These are phyloP conservation scores for Hydraecia micacea DNA, from an alignment of 2,888 invertebrate species.

Conservation along the genomic window DNA sequence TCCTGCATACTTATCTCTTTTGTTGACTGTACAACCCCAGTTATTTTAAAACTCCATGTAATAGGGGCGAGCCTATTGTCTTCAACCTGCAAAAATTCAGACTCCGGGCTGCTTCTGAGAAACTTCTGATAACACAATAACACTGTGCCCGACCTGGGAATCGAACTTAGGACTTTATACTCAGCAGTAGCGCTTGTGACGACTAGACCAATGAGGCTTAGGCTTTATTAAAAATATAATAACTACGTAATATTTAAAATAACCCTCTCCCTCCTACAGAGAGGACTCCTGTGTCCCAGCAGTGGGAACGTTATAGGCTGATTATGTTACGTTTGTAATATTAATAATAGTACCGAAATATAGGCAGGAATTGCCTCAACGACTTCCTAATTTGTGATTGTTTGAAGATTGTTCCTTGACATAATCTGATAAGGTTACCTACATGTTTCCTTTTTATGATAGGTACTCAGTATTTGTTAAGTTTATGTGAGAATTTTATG, in stretches of 20 bases:
- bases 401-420: constrained; percentile 48
- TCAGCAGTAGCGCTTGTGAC: background rate
- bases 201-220: background rate
- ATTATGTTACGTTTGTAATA: background rate
- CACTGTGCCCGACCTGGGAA: background rate
- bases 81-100: too few relatives aligned
- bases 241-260: background rate
- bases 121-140: background rate
- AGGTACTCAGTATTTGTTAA: background rate
- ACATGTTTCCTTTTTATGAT: constrained; percentile 7
- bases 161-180: background rate
- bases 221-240: background rate
- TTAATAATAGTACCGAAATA: background rate
- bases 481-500: constrained; percentile 41
- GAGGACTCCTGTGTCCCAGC: background rate
- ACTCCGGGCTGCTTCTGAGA: background rate
- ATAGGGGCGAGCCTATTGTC: too few relatives aligned
- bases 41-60: too few relatives aligned
- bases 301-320: background rate
- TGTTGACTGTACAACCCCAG: too few relatives aligned
- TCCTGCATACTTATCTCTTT: too few relatives aligned
- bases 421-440: constrained; percentile 47
- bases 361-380: background rate
- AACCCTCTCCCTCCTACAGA: background rate
- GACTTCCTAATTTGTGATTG: constrained; percentile 42